phyloP scores from a whole-genome alignment of 1,140 invertebrate genomes.

The Bradysia coprophila region DNA sequence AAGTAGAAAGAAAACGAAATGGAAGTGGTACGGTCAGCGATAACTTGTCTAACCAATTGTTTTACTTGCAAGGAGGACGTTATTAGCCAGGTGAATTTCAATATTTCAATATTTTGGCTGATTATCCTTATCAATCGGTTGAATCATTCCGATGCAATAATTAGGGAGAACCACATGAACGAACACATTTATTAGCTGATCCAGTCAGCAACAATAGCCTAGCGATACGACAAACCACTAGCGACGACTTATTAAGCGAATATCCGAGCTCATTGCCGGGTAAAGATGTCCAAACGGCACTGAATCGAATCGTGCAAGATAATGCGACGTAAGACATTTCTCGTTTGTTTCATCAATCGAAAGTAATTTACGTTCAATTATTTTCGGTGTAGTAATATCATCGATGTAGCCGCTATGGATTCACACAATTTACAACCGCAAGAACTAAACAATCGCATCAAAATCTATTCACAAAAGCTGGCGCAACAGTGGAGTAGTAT shows the following conservation, averaged over 20 bases:
- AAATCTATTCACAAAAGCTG: constrained; percentile 43
- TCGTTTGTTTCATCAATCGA: not conserved
- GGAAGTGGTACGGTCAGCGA: constrained; percentile 18
- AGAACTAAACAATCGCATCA: constrained; percentile 57
- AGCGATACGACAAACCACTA: constrained; percentile 37
- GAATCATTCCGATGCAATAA: not conserved
- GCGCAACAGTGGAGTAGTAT: constrained; percentile 25
- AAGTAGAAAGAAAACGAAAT: no score
- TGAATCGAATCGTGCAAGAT: constrained; percentile 71
- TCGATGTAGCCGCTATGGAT: constrained; percentile 64
- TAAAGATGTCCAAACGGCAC: constrained; percentile 74
- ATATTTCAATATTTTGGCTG: not conserved
- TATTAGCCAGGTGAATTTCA: constrained; percentile 25
- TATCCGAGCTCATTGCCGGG: constrained; percentile 47
- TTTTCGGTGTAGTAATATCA: constrained; percentile 45
- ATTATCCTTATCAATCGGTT: not conserved
- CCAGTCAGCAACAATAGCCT: constrained; percentile 44
- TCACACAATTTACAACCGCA: constrained; percentile 56
- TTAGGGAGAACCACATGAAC: constrained; percentile 40
- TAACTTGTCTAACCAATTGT: constrained; percentile 16
- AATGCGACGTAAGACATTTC: constrained; percentile 58
- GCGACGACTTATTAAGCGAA: constrained; percentile 40
- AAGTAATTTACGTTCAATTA: not conserved
- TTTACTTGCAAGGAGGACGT: constrained; percentile 28
- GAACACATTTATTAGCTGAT: constrained; percentile 46